Conservation (phyloP, 1,140 invertebrate genomes). For the Tigriopus japonicus region DNA sequence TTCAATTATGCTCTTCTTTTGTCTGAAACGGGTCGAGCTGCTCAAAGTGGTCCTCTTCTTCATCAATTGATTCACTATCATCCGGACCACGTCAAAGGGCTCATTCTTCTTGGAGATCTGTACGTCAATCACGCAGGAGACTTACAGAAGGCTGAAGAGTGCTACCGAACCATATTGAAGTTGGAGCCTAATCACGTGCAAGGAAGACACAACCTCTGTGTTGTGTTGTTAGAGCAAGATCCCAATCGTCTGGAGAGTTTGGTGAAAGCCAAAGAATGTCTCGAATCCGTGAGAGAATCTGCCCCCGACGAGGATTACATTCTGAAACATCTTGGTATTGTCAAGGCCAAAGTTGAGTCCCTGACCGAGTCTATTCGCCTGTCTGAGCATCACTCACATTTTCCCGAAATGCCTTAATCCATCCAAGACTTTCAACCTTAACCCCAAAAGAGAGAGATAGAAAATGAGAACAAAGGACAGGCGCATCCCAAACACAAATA, state of each 20-base stretch:
- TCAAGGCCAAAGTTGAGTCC: constrained; percentile 37
- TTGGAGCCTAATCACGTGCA: constrained; percentile 79
- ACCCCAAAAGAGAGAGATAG: too few relatives aligned
- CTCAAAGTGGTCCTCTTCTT: constrained; percentile 79
- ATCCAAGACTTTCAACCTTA: too few relatives aligned
- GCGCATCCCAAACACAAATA: too few relatives aligned
- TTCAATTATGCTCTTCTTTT: constrained; percentile 83
- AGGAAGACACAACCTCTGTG: constrained; percentile 85
- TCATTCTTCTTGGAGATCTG: constrained; percentile 84
- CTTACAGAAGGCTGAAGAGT: constrained; percentile 74
- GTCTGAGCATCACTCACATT: too few relatives aligned
- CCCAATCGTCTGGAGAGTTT: constrained; percentile 31
- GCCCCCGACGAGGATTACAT: constrained; percentile 81
- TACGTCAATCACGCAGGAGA: constrained; percentile 92
- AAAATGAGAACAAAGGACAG: too few relatives aligned
- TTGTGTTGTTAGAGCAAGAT: constrained; percentile 79
- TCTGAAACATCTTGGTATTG: constrained; percentile 61
- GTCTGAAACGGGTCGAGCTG: constrained; percentile 61
- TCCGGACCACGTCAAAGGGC: constrained; percentile 81
- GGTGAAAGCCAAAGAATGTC: constrained; percentile 56
- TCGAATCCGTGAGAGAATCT: constrained; percentile 51
- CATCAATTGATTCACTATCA: constrained; percentile 76
- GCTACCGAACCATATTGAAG: constrained; percentile 66
- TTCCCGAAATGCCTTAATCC: too few relatives aligned
- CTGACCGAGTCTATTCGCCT: too few relatives aligned